Conservation (phyloP, 1,140 invertebrate genomes). For the Carposina sasakii region DNA sequence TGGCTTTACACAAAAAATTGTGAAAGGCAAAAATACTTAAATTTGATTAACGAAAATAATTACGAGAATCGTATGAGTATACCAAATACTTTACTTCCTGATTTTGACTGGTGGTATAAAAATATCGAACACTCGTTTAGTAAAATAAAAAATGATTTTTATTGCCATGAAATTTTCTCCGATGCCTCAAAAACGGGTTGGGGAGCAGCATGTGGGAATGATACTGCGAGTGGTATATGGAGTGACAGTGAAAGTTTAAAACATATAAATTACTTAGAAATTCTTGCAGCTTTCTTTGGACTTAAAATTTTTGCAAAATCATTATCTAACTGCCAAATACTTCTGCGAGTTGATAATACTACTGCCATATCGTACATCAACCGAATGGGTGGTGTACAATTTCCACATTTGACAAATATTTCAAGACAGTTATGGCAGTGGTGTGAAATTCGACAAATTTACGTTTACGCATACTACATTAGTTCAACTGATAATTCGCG, state of each 20-base stretch:
- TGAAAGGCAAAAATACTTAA: constrained; percentile 5
- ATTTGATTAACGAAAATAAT: constrained; percentile 6
- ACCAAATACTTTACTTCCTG: background rate
- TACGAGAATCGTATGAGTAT: constrained; percentile 5
- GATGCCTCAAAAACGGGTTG: constrained; percentile 14
- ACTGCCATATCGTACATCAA: constrained; percentile 13
- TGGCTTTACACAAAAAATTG: constrained; percentile 6
- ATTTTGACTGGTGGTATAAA: background rate
- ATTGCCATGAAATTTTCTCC: constrained; percentile 5
- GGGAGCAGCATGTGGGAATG: constrained; percentile 7
- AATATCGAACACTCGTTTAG: background rate
- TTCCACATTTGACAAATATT: constrained; percentile 8
- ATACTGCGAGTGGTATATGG: constrained; percentile 6
- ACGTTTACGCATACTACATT: constrained; percentile 12
- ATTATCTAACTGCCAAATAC: constrained; percentile 12
- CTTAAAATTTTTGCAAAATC: constrained; percentile 10
- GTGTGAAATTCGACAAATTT: constrained; percentile 9
- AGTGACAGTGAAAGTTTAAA: background rate
- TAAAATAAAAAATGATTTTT: background rate
- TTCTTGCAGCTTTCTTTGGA: constrained; percentile 7
- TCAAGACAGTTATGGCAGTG: constrained; percentile 13
- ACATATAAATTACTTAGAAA: constrained; percentile 12
- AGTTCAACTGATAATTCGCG: constrained; percentile 7
- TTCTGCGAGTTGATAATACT: constrained; percentile 21
- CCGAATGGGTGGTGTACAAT: constrained; percentile 8